phyloP scores from a whole-genome alignment of 2,113 vertebrate species.

The Gavialis gangeticus region DNA sequence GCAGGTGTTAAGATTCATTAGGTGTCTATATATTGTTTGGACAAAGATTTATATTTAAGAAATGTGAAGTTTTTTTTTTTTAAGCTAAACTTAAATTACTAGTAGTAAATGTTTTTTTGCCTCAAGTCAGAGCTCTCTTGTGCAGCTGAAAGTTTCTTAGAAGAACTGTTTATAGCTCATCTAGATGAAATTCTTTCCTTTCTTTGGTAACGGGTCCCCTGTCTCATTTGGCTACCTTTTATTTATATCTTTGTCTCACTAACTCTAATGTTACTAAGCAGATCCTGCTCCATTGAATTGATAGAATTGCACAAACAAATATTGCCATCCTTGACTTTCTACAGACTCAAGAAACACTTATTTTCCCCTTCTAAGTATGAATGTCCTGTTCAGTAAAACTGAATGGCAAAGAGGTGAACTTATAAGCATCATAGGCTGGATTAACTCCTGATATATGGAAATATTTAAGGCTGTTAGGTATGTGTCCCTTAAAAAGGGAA shows the following conservation, averaged over 20 bases:
- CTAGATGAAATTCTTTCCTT: neutral
- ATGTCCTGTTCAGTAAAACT: neutral
- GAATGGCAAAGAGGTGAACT: neutral
- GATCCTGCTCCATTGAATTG: neutral
- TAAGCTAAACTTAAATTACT: neutral
- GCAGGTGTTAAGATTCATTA: neutral
- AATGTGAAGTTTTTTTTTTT: neutral
- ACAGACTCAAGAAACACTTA: neutral
- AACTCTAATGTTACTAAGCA: neutral
- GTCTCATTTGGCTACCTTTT: slow-evolving; percentile 29
- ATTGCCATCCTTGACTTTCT: neutral
- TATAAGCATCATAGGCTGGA: neutral
- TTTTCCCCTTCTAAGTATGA: neutral
- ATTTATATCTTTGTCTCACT: neutral
- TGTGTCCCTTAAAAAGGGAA: neutral
- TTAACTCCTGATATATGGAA: neutral
- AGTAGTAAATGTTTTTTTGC: neutral
- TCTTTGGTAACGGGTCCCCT: slow-evolving; percentile 11
- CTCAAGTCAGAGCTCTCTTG: neutral
- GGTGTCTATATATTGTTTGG: neutral
- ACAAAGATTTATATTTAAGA: neutral
- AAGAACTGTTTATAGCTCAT: neutral
- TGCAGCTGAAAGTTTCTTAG: neutral
- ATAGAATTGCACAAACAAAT: neutral
- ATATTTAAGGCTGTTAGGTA: neutral